Percentiles rank a stretch among this genome's conserved stretches.
These are phyloP conservation scores for Oryzias melastigma DNA, from an alignment of 2,113 vertebrate species.

Conservation along the genomic window DNA sequence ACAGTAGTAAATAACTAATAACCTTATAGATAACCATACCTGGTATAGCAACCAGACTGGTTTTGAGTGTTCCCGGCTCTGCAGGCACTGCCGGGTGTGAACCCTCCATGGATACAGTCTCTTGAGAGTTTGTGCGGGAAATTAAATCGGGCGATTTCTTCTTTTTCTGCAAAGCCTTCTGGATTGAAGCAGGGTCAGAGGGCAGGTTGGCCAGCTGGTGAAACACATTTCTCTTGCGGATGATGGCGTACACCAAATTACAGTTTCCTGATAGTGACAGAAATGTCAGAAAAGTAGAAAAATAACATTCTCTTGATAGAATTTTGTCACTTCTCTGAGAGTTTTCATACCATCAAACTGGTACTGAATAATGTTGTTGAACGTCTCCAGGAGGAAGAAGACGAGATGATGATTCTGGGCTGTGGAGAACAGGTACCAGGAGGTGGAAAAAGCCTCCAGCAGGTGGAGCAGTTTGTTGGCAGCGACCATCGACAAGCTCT, in stretches of 20 bases:
- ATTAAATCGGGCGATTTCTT: slow-evolving; percentile 84
- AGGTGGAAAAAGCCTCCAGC: slow-evolving; percentile 95
- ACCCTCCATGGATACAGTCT: slow-evolving; percentile 94
- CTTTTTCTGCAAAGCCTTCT: slow-evolving; percentile 91
- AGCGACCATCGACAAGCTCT: slow-evolving; percentile 97
- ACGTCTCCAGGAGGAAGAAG: slow-evolving; percentile 96
- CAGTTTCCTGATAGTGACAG: slow-evolving; percentile 82
- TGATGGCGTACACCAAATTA: slow-evolving; percentile 95
- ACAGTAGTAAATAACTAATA: neutral
- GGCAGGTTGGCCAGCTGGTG: slow-evolving; percentile 96
- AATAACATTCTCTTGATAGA: neutral
- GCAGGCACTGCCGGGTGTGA: slow-evolving; percentile 91
- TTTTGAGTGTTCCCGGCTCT: slow-evolving; percentile 91
- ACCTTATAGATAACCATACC: slow-evolving; percentile 68
- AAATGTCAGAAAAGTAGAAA: neutral
- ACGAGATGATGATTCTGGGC: slow-evolving; percentile 96
- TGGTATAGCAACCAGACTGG: slow-evolving; percentile 93
- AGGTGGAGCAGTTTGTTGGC: slow-evolving; percentile 97
- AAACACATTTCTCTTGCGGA: slow-evolving; percentile 94
- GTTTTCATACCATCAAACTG: slow-evolving; percentile 91
- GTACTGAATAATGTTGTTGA: slow-evolving; percentile 99
- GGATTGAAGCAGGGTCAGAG: slow-evolving; percentile 85
- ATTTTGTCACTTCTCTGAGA: no score
- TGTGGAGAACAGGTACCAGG: slow-evolving; percentile 94
- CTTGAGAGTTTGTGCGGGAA: slow-evolving; percentile 92